Percentiles rank a stretch among this genome's conserved stretches.
Conservation (phyloP, 1,140 invertebrate species). For the Drosophila nigrodunni region DNA sequence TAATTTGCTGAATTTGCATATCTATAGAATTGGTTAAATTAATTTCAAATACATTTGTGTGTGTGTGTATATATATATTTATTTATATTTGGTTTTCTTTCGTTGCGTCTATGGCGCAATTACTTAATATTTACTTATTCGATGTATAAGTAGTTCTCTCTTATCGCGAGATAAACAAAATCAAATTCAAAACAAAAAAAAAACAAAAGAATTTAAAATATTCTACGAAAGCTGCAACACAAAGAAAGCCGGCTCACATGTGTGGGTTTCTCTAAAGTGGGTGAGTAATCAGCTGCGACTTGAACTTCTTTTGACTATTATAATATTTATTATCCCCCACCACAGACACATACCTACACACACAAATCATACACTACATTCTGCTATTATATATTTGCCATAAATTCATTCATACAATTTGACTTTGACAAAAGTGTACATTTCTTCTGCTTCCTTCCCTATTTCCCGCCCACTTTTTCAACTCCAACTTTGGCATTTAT, state of each 20-base stretch:
- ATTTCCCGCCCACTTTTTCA: not conserved
- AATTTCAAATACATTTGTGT: conserved; percentile 27
- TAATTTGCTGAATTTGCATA: conserved; percentile 28
- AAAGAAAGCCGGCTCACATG: conserved; percentile 69
- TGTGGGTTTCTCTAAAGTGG: conserved; percentile 75
- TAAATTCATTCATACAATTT: conserved; percentile 67
- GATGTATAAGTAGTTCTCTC: conserved; percentile 29
- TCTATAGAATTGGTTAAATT: conserved; percentile 27
- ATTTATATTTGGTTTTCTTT: conserved; percentile 18
- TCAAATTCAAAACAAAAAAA: conserved; percentile 27
- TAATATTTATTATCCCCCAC: conserved; percentile 11
- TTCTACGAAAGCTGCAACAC: conserved; percentile 36
- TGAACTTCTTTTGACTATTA: conserved; percentile 21
- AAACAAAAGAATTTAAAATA: conserved; percentile 22
- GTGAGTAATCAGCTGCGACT: conserved; percentile 62
- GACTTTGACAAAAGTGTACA: conserved; percentile 55
- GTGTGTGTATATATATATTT: conserved; percentile 11
- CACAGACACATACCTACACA: conserved; percentile 9
- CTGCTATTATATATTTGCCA: conserved; percentile 21
- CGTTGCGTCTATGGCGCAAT: conserved; percentile 38
- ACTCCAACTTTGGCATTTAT: conserved; percentile 52
- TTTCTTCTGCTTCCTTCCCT: not conserved
- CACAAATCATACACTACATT: conserved; percentile 5
- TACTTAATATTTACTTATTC: conserved; percentile 25
- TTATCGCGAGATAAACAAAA: conserved; percentile 46